These are phyloP conservation scores for Florisuga fusca DNA, from an alignment of 2,797 vertebrate genomes.

Conservation along the genomic window DNA sequence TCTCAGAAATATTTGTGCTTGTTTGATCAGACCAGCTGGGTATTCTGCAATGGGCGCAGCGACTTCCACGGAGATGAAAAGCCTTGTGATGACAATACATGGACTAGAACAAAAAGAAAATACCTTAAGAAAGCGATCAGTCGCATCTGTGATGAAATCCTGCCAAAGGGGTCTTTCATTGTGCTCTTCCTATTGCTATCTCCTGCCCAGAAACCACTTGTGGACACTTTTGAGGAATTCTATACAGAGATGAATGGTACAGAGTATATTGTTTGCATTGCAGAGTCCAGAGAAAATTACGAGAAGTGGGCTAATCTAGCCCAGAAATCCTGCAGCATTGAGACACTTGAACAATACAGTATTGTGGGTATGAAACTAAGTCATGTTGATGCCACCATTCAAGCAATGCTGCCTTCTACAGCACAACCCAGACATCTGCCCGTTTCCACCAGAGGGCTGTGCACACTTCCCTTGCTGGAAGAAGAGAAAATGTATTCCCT, in stretches of 20 bases:
- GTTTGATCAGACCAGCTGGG: slow-evolving; percentile 87
- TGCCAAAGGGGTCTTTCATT: slow-evolving; percentile 80
- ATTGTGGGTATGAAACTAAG: slow-evolving; percentile 87
- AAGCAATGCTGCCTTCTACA: slow-evolving; percentile 72
- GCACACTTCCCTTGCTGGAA: slow-evolving; percentile 72
- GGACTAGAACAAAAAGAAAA: slow-evolving; percentile 85
- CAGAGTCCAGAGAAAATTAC: slow-evolving; percentile 81
- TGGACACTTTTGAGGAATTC: slow-evolving; percentile 86
- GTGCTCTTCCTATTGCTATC: slow-evolving; percentile 86
- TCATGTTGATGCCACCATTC: slow-evolving; percentile 83
- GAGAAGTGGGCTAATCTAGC: slow-evolving; percentile 82
- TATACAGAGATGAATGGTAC: slow-evolving; percentile 86
- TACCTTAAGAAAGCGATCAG: slow-evolving; percentile 81
- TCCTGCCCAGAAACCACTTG: slow-evolving; percentile 81
- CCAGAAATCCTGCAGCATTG: slow-evolving; percentile 76
- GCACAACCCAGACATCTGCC: slow-evolving; percentile 74
- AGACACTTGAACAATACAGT: slow-evolving; percentile 75
- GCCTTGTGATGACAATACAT: slow-evolving; percentile 83
- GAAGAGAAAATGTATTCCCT: slow-evolving; percentile 84
- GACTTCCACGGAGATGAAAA: slow-evolving; percentile 81
- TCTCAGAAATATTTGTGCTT: slow-evolving; percentile 74
- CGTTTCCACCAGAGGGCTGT: slow-evolving; percentile 76
- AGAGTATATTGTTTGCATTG: slow-evolving; percentile 85
- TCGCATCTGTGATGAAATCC: slow-evolving; percentile 84
- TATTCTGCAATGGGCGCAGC: slow-evolving; percentile 86